A percentile compares a stretch with the other conserved stretches of the same genome.
Conservation (phyloP, 2,113 vertebrate species). For the Tapirus terrestris region DNA sequence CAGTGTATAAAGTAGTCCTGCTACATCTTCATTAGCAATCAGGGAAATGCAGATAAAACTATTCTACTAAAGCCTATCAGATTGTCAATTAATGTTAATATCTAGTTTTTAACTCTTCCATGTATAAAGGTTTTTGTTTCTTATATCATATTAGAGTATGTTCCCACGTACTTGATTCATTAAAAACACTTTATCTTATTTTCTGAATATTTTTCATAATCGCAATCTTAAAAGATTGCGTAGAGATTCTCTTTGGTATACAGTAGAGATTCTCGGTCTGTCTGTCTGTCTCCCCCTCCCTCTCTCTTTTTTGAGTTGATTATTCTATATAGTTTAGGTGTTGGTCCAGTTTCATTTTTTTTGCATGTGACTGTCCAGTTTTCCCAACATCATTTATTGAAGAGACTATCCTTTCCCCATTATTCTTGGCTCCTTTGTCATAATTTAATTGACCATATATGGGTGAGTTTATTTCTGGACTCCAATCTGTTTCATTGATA, state of each 20-base stretch:
- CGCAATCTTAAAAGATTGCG: neutral
- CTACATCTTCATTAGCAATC: neutral
- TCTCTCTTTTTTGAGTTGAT: too few relatives aligned
- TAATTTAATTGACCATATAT: too few relatives aligned
- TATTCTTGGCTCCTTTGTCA: too few relatives aligned
- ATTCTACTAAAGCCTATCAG: neutral
- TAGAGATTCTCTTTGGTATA: neutral
- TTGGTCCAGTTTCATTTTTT: too few relatives aligned
- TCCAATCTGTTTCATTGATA: too few relatives aligned
- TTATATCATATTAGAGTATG: neutral
- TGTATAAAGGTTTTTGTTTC: neutral
- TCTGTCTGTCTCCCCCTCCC: too few relatives aligned
- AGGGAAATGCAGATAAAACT: neutral
- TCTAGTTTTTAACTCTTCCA: neutral
- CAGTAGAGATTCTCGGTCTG: neutral
- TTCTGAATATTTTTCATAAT: neutral
- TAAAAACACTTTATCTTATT: neutral
- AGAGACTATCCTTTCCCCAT: too few relatives aligned
- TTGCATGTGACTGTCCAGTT: too few relatives aligned
- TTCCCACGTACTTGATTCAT: neutral
- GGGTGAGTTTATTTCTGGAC: too few relatives aligned
- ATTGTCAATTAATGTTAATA: neutral
- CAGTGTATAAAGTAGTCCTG: neutral
- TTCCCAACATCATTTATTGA: too few relatives aligned
- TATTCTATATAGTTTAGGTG: too few relatives aligned